Percentiles rank a stretch among this genome's conserved stretches.
Evolutionary conservation across 2,888 invertebrate genomes (phyloP).

Genomic region (Timema podura): DNA sequence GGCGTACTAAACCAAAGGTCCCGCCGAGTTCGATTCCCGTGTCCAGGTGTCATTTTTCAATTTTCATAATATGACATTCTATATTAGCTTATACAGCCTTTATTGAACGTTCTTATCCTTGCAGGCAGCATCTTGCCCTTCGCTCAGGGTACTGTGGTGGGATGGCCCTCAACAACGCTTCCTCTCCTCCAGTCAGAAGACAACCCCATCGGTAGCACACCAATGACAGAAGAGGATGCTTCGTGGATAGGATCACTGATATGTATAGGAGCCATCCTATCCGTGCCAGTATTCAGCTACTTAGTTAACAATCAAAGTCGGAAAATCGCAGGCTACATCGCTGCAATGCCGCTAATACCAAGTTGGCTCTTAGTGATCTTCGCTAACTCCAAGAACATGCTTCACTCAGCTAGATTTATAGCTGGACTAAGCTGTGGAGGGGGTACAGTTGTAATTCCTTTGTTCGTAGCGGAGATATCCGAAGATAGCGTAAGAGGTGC

Average conservation of each 20-base stretch:
- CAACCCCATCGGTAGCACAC: constrained; percentile 47
- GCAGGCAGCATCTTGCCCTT: constrained; percentile 54
- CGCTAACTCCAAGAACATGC: not conserved
- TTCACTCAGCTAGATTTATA: constrained; percentile 46
- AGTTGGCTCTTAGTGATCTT: constrained; percentile 13
- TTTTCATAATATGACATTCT: too few relatives aligned
- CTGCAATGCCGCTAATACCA: not conserved
- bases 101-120: constrained; percentile 31
- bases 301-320: constrained; percentile 13
- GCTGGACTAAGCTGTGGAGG: constrained; percentile 57
- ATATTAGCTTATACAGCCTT: too few relatives aligned
- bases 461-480: constrained; percentile 62
- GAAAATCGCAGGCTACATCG: constrained; percentile 22
- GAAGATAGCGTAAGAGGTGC: constrained; percentile 53
- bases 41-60: too few relatives aligned
- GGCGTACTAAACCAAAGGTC: too few relatives aligned
- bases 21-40: too few relatives aligned
- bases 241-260: constrained; percentile 55
- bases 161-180: constrained; percentile 58
- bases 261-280: constrained; percentile 50
- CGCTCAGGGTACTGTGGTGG: constrained; percentile 54
- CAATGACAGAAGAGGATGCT: constrained; percentile 48
- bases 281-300: constrained; percentile 17
- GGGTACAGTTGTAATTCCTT: constrained; percentile 52
- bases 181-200: constrained; percentile 45